phyloP scores from a whole-genome alignment of 2,888 invertebrate species.

The Tachystola acroxantha region DNA sequence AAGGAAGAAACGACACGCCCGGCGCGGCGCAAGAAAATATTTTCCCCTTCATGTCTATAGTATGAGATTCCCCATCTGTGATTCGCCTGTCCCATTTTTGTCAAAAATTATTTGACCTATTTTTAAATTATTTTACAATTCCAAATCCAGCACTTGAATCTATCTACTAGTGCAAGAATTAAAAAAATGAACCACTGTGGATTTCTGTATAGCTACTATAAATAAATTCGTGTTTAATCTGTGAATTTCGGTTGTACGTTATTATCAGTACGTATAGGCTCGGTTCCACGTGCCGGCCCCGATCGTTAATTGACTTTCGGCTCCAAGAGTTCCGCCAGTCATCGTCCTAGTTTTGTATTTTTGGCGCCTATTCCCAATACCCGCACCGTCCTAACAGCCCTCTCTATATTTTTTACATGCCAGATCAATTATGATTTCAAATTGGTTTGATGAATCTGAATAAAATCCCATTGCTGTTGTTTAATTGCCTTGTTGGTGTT shows the following conservation, averaged over 20 bases:
- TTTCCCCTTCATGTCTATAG: too few relatives aligned
- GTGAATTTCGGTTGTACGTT: slow-evolving; percentile 26
- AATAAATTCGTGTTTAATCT: too few relatives aligned
- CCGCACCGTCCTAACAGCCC: slow-evolving; percentile 54
- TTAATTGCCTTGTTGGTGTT: slow-evolving; percentile 71
- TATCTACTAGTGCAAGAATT: too few relatives aligned
- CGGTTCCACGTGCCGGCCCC: slow-evolving; percentile 50
- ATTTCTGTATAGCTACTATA: too few relatives aligned
- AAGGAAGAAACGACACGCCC: too few relatives aligned
- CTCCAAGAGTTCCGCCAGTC: slow-evolving; percentile 68
- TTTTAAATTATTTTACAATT: too few relatives aligned
- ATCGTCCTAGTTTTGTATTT: slow-evolving; percentile 73
- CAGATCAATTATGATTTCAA: slow-evolving; percentile 76
- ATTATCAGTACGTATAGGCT: slow-evolving; percentile 31
- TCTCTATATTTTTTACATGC: slow-evolving; percentile 68
- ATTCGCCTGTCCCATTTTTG: too few relatives aligned
- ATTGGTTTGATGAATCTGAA: slow-evolving; percentile 77
- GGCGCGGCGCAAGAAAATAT: too few relatives aligned
- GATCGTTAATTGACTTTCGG: slow-evolving; percentile 71
- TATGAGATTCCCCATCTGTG: too few relatives aligned
- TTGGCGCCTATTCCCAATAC: slow-evolving; percentile 64
- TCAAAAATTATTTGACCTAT: too few relatives aligned
- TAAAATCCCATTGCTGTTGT: slow-evolving; percentile 73
- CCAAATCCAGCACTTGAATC: too few relatives aligned
- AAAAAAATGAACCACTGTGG: too few relatives aligned